These are phyloP conservation scores for Prietella phreatophila DNA, from an alignment of 2,113 vertebrate species.

Conservation along the genomic window DNA sequence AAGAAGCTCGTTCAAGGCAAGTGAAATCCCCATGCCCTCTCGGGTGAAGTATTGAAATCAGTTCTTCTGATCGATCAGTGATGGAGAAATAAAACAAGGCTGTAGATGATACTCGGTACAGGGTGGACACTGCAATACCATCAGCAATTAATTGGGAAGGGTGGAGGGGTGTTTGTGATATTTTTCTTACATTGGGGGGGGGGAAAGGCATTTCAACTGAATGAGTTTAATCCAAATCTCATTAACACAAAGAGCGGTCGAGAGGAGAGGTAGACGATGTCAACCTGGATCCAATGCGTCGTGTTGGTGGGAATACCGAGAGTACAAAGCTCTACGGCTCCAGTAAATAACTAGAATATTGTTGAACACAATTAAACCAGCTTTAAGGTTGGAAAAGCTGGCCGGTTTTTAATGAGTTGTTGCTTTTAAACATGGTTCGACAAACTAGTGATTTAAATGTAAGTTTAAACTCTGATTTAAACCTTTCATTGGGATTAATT, in stretches of 20 bases:
- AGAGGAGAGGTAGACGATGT: accelerated
- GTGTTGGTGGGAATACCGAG: neutral
- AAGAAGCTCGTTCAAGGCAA: slow-evolving; percentile 93
- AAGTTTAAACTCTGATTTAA: neutral
- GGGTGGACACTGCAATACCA: neutral
- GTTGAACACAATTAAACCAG: neutral
- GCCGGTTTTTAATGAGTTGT: neutral
- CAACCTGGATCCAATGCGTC: neutral
- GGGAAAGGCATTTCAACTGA: neutral
- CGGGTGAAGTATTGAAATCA: too few relatives aligned
- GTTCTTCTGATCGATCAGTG: neutral
- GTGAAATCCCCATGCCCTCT: neutral
- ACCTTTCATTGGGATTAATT: neutral
- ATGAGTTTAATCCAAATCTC: neutral
- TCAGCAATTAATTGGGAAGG: neutral
- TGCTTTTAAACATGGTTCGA: neutral
- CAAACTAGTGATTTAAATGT: neutral
- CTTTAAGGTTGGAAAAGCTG: neutral
- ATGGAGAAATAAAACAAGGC: neutral
- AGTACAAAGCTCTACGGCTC: neutral
- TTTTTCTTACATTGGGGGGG: neutral
- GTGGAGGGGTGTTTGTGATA: neutral
- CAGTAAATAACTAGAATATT: neutral
- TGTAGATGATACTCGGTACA: neutral
- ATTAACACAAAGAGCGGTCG: neutral